Evolutionary conservation across 2,888 invertebrate genomes (phyloP).

Genomic region (Rhogogaster chlorosoma): DNA sequence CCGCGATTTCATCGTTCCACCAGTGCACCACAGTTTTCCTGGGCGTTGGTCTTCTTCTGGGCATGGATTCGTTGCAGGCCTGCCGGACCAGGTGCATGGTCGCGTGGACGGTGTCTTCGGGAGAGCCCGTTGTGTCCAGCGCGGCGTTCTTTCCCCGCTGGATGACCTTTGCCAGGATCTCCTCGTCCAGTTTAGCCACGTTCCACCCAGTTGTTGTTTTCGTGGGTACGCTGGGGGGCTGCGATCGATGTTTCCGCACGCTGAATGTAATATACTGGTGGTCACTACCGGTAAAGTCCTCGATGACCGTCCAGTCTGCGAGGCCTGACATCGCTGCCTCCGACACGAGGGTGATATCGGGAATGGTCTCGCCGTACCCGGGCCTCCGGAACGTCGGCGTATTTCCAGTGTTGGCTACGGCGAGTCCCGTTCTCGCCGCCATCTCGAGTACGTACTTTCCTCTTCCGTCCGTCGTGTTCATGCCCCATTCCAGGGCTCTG

Average conservation of each 20-base stretch:
- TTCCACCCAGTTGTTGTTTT: conserved; percentile 37
- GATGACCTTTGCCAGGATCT: conserved; percentile 21
- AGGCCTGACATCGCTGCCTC: neutral
- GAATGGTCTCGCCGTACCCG: conserved; percentile 9
- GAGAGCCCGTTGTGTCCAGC: neutral
- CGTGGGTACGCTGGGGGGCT: neutral
- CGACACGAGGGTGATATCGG: conserved; percentile 2
- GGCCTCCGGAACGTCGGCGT: conserved; percentile 37
- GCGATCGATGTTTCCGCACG: neutral
- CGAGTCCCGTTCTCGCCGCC: conserved; percentile 46
- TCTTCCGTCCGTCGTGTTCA: conserved; percentile 40
- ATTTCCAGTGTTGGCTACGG: conserved; percentile 46
- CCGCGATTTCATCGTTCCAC: conserved; percentile 53
- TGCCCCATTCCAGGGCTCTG: conserved; percentile 51
- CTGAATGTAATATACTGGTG: conserved; percentile 33
- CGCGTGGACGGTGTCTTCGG: neutral
- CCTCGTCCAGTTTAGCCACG: conserved; percentile 44
- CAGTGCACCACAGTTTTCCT: conserved; percentile 46
- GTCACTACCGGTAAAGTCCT: conserved; percentile 16
- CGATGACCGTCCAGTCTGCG: conserved; percentile 6
- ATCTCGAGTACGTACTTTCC: conserved; percentile 54
- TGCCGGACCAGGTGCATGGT: neutral
- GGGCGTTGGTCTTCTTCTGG: conserved; percentile 12
- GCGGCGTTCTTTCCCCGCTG: neutral
- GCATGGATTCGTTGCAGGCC: conserved; percentile 49